A percentile compares a stretch with the other conserved stretches of the same genome.
phyloP scores from a whole-genome alignment of 2,113 vertebrate genomes.

The Cyphomyrus discorhynchus region DNA sequence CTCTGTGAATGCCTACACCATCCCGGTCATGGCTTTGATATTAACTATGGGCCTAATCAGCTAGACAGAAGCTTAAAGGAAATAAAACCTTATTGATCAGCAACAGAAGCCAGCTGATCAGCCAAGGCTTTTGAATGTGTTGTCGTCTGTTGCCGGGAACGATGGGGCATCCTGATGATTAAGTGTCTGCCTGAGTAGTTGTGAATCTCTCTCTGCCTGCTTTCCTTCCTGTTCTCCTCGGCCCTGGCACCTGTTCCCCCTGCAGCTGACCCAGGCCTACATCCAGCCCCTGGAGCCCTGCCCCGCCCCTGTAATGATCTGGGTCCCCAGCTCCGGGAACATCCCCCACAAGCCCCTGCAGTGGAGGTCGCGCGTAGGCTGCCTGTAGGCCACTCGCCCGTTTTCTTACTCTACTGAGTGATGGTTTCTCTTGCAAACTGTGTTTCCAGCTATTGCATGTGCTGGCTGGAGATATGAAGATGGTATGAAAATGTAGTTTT shows the following conservation, averaged over 20 bases:
- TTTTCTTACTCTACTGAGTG: background rate
- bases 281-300: constrained; percentile 25
- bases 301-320: constrained; percentile 21
- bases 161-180: background rate
- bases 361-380: background rate
- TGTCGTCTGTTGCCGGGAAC: background rate
- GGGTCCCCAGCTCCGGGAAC: constrained; percentile 29
- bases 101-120: background rate
- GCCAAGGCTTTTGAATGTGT: background rate
- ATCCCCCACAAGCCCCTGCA: background rate
- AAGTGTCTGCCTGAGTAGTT: background rate
- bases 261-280: constrained; percentile 29
- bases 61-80: background rate
- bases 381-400: background rate
- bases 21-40: background rate
- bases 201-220: background rate
- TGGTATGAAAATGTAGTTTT: background rate
- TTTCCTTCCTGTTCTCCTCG: background rate
- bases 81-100: background rate
- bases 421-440: background rate
- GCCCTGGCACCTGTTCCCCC: background rate
- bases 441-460: background rate
- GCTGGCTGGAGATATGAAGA: background rate
- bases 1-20: background rate
- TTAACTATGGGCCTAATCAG: background rate